phyloP scores from a whole-genome alignment of 2,888 invertebrate genomes.

The Lithophane socia region DNA sequence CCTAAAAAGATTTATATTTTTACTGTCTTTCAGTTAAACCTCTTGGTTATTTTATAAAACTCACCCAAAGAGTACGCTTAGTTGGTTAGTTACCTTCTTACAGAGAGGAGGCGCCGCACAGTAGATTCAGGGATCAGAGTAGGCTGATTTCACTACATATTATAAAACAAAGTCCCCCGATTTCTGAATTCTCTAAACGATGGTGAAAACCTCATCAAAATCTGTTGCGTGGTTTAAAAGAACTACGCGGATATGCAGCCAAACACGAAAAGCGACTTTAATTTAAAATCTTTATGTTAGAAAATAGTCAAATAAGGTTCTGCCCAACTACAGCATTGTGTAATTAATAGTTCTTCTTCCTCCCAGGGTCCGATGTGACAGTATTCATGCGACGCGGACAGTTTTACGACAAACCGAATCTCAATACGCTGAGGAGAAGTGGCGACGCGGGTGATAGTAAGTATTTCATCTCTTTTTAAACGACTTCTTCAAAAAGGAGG shows the following conservation, averaged over 20 bases:
- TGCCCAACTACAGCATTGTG: background rate
- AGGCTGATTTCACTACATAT: background rate
- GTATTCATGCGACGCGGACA: slow-evolving; percentile 81
- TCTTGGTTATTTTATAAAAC: background rate
- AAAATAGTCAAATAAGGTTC: background rate
- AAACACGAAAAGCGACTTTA: too few species aligned
- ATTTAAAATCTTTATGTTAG: too few species aligned
- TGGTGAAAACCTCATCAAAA: too few species aligned
- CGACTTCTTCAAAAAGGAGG: too few species aligned
- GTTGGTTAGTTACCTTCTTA: background rate
- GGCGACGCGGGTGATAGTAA: slow-evolving; percentile 66
- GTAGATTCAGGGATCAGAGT: background rate
- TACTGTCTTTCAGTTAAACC: background rate
- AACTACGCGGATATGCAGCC: too few species aligned
- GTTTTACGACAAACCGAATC: slow-evolving; percentile 73
- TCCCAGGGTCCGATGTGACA: slow-evolving; percentile 74
- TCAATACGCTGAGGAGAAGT: slow-evolving; percentile 62
- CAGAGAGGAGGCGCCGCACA: background rate
- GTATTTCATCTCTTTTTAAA: slow-evolving; percentile 14
- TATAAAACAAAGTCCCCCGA: too few species aligned
- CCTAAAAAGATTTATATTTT: background rate
- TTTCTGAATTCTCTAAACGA: too few species aligned
- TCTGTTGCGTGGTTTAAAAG: too few species aligned
- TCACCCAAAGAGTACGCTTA: background rate
- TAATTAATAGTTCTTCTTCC: background rate